Evolutionary conservation across 1,140 invertebrate genomes (phyloP).

Genomic region (Marisa cornuarietis): DNA sequence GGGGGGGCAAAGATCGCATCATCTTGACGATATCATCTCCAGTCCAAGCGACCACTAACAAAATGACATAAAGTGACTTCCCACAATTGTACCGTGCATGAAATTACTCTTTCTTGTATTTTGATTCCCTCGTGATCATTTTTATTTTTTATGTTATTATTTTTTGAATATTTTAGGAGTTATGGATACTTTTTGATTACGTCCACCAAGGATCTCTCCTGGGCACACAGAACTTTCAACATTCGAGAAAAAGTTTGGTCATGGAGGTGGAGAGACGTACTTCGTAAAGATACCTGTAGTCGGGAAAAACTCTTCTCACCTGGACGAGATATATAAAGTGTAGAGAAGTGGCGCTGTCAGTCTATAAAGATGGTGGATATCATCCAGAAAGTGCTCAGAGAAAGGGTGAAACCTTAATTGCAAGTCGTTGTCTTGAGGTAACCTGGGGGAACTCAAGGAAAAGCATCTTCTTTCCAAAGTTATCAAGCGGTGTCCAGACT

Average conservation of each 20-base stretch:
- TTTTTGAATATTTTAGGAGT: slow-evolving; percentile 59
- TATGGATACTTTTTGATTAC: slow-evolving; percentile 69
- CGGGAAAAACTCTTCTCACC: no score
- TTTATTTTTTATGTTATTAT: background rate
- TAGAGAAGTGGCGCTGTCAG: slow-evolving; percentile 65
- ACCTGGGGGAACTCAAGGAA: no score
- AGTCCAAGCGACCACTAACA: slow-evolving; percentile 48
- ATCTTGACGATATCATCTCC: slow-evolving; percentile 69
- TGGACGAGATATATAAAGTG: no score
- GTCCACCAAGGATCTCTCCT: slow-evolving; percentile 65
- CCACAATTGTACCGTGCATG: no score
- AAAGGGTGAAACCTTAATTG: slow-evolving; percentile 41
- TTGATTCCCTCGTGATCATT: background rate
- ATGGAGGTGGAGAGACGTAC: no score
- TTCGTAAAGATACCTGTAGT: no score
- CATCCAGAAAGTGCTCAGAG: slow-evolving; percentile 64
- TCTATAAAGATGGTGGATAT: slow-evolving; percentile 67
- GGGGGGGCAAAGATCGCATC: slow-evolving; percentile 61
- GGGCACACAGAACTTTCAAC: slow-evolving; percentile 67
- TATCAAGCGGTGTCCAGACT: no score
- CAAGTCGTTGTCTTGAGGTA: no score
- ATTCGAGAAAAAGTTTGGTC: no score
- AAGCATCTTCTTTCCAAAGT: no score
- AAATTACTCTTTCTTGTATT: no score
- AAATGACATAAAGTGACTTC: no score